phyloP scores from a whole-genome alignment of 2,888 invertebrate species.

The Silvanus unidentatus region DNA sequence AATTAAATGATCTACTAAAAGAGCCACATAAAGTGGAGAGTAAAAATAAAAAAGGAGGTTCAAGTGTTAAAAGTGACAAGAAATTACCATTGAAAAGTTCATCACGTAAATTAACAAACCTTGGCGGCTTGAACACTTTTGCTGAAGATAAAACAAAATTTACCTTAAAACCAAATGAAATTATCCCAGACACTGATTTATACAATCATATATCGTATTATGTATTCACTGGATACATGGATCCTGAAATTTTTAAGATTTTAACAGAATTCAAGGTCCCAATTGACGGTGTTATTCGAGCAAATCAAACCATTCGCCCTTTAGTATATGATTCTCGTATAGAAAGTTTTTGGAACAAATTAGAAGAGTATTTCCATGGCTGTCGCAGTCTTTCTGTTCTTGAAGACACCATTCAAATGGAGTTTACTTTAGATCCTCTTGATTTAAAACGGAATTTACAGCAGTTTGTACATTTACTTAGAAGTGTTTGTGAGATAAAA shows the following conservation, averaged over 20 bases:
- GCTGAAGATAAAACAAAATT: slow-evolving; percentile 21
- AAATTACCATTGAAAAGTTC: slow-evolving; percentile 6
- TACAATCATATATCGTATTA: slow-evolving; percentile 28
- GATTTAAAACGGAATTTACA: slow-evolving; percentile 9
- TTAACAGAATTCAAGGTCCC: slow-evolving; percentile 21
- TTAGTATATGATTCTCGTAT: slow-evolving; percentile 8
- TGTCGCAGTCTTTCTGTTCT: slow-evolving; percentile 13
- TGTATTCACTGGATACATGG: slow-evolving; percentile 26
- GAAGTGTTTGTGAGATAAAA: slow-evolving; percentile 27
- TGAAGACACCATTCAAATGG: slow-evolving; percentile 28
- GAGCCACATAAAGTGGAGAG: slow-evolving; percentile 1
- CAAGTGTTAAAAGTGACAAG: slow-evolving; percentile 18
- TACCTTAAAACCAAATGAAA: slow-evolving; percentile 21
- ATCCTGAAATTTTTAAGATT: slow-evolving; percentile 19
- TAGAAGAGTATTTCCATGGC: slow-evolving; percentile 17
- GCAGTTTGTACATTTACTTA: slow-evolving; percentile 21
- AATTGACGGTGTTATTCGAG: slow-evolving; percentile 21
- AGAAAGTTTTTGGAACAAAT: slow-evolving; percentile 18
- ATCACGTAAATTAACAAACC: slow-evolving; percentile 1
- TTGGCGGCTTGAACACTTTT: neutral
- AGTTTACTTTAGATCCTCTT: slow-evolving; percentile 10
- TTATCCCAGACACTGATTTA: slow-evolving; percentile 28
- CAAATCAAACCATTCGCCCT: slow-evolving; percentile 10
- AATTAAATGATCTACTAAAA: slow-evolving; percentile 21
- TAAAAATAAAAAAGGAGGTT: neutral